phyloP scores from a whole-genome alignment of 2,797 vertebrate species.

The Morelia viridis region DNA sequence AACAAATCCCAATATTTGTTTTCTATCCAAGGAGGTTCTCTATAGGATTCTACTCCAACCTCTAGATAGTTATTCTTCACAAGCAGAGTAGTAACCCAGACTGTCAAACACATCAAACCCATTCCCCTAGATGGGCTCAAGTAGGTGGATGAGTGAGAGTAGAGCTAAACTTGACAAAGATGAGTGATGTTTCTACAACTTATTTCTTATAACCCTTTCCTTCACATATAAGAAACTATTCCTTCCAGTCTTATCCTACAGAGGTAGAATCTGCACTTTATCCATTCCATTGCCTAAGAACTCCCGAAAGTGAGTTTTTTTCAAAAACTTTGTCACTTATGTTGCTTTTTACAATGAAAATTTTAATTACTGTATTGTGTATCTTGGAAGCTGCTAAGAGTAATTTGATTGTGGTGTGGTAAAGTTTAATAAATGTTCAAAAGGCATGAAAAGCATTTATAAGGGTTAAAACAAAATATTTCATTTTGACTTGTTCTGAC shows the following conservation, averaged over 20 bases:
- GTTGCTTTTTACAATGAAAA: neutral
- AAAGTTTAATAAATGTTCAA: no score
- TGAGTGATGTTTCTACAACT: neutral
- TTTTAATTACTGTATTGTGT: neutral
- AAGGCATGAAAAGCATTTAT: no score
- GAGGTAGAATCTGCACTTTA: neutral
- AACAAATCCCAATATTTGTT: neutral
- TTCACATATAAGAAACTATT: neutral
- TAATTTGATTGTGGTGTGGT: no score
- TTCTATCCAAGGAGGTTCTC: neutral
- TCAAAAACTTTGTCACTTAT: neutral
- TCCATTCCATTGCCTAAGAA: neutral
- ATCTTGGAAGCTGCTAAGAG: neutral
- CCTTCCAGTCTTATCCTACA: neutral
- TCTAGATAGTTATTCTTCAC: neutral
- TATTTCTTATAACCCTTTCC: neutral
- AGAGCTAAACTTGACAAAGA: neutral
- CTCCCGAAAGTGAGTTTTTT: neutral
- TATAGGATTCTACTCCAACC: neutral
- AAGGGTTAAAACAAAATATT: neutral
- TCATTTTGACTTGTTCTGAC: neutral
- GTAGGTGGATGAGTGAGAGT: neutral
- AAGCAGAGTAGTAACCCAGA: neutral
- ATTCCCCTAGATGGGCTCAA: neutral
- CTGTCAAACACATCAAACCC: neutral